phyloP scores from a whole-genome alignment of 2,797 vertebrate genomes.

The Tapera naevia region DNA sequence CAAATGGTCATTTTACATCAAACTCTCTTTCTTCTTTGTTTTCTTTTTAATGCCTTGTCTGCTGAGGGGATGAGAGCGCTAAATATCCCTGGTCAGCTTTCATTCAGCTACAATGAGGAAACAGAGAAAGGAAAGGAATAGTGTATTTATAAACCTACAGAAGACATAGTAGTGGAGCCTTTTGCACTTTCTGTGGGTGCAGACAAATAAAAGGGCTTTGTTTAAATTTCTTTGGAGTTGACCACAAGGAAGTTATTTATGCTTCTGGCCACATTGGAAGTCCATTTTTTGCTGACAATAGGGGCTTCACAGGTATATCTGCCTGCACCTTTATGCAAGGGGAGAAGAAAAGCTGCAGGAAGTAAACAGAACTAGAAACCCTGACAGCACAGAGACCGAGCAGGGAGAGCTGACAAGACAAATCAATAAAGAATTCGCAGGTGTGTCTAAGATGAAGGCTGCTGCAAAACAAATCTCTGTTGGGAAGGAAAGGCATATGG shows the following conservation, averaged over 20 bases:
- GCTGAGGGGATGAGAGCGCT: not conserved
- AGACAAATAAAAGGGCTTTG: not conserved
- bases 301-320: not conserved
- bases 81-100: not conserved
- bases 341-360: slow-evolving; percentile 22
- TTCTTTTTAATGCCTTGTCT: not conserved
- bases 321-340: not conserved
- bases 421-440: not conserved
- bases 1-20: slow-evolving; percentile 61
- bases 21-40: not conserved
- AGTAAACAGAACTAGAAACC: not conserved
- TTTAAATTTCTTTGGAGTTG: not conserved
- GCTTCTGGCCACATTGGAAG: not conserved
- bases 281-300: slow-evolving; percentile 16
- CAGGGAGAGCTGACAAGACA: not conserved
- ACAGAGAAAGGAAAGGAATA: not conserved
- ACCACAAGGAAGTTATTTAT: not conserved
- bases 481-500: not conserved
- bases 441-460: slow-evolving; percentile 2
- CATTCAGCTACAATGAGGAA: not conserved
- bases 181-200: not conserved
- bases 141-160: not conserved
- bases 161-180: not conserved
- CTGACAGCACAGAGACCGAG: not conserved
- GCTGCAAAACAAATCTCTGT: not conserved